Conservation (phyloP, 2,113 vertebrate genomes). For the Spheniscus mendiculus region DNA sequence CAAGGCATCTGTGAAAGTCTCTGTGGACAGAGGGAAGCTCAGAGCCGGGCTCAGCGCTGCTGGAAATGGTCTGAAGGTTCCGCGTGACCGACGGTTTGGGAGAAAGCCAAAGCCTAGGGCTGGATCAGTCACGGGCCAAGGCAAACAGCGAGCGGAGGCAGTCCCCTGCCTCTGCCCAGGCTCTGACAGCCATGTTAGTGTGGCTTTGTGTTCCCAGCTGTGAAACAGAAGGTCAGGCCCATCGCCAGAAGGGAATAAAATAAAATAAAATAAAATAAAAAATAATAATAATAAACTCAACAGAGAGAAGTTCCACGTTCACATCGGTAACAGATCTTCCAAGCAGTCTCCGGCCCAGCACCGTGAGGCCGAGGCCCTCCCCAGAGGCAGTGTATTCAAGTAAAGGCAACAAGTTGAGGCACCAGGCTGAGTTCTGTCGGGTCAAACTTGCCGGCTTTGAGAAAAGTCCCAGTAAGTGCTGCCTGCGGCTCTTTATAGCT, state of each 20-base stretch:
- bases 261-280: slow-evolving; percentile 42
- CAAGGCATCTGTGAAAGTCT: neutral
- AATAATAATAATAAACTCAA: neutral
- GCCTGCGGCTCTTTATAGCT: slow-evolving; percentile 79
- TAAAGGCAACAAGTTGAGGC: slow-evolving; percentile 5
- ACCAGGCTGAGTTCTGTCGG: neutral
- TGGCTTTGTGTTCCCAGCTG: neutral
- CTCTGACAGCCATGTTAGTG: neutral
- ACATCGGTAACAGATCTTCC: neutral
- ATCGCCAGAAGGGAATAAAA: neutral
- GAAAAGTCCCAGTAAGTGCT: slow-evolving; percentile 10
- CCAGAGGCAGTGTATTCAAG: slow-evolving; percentile 42
- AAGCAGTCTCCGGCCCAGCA: neutral
- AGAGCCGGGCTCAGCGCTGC: neutral
- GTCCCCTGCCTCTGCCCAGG: neutral
- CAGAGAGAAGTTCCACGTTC: slow-evolving; percentile 28
- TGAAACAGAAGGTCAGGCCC: neutral
- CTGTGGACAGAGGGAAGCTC: neutral
- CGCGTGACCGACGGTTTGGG: neutral
- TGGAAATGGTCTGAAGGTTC: neutral
- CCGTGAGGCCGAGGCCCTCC: neutral
- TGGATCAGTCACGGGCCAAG: neutral
- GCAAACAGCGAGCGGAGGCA: neutral
- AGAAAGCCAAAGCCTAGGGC: neutral
- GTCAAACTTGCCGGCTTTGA: neutral